Percentiles rank a stretch among this genome's conserved stretches.
phyloP scores from a whole-genome alignment of 1,140 invertebrate genomes.

The Psilanteris sp. region DNA sequence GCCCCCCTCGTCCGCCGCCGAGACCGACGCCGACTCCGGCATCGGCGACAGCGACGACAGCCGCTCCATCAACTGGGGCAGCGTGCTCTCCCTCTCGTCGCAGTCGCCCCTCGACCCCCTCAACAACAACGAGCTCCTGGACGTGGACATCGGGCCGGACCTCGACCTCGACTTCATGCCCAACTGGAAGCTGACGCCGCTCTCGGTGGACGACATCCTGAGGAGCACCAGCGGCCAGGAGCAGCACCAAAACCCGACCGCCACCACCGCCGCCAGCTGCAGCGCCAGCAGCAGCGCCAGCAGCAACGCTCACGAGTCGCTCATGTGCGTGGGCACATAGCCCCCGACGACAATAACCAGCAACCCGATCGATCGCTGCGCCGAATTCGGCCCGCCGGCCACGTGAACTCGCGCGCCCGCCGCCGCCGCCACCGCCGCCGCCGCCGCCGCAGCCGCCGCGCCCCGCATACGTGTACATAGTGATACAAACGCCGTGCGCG shows the following conservation, averaged over 20 bases:
- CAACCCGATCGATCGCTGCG: slow-evolving; percentile 77
- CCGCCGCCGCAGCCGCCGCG: slow-evolving; percentile 5
- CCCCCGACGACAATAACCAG: slow-evolving; percentile 73
- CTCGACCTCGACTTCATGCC: slow-evolving; percentile 83
- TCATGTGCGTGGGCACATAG: slow-evolving; percentile 80
- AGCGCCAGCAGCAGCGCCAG: slow-evolving; percentile 54
- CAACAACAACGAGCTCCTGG: slow-evolving; percentile 87
- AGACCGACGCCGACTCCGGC: slow-evolving; percentile 86
- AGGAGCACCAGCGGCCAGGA: slow-evolving; percentile 74
- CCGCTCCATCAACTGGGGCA: slow-evolving; percentile 93
- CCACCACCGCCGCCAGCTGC: slow-evolving; percentile 62
- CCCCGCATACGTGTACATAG: slow-evolving; percentile 45
- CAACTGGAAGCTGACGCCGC: slow-evolving; percentile 83
- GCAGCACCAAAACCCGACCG: slow-evolving; percentile 63
- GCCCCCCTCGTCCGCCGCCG: slow-evolving; percentile 78
- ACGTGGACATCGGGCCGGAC: slow-evolving; percentile 81
- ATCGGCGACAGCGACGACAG: slow-evolving; percentile 88
- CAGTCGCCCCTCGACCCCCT: slow-evolving; percentile 90
- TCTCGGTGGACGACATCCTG: slow-evolving; percentile 85
- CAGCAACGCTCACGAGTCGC: slow-evolving; percentile 76
- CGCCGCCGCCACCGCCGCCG: slow-evolving; percentile 31
- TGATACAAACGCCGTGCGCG: slow-evolving; percentile 46
- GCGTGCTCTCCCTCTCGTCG: slow-evolving; percentile 90
- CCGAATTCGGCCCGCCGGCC: slow-evolving; percentile 72
- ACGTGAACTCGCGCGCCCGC: slow-evolving; percentile 70